phyloP scores from a whole-genome alignment of 2,113 vertebrate genomes.

The Piaya cayana region DNA sequence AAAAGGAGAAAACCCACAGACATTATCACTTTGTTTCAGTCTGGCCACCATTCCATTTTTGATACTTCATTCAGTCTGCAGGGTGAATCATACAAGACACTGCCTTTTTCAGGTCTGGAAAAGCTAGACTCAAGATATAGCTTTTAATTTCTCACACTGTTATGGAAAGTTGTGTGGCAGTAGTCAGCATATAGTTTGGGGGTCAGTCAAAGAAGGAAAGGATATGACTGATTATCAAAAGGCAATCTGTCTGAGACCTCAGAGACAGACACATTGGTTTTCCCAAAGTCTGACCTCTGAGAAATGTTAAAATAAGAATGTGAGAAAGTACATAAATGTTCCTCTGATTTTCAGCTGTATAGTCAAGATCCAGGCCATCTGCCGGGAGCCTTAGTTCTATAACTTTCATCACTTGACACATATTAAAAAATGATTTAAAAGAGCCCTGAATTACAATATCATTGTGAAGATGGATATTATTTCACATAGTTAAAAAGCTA shows the following conservation, averaged over 20 bases:
- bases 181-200: background rate
- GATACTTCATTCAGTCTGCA: background rate
- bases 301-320: conserved; percentile 3
- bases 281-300: conserved; percentile 4
- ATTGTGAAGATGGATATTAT: background rate
- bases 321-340: background rate
- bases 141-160: background rate
- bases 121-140: background rate
- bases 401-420: background rate
- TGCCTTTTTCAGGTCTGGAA: background rate
- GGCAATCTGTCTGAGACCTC: background rate
- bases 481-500: background rate
- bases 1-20: background rate
- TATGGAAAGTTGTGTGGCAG: background rate
- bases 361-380: background rate
- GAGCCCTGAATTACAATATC: background rate
- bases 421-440: background rate
- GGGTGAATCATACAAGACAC: background rate
- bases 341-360: background rate
- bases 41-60: background rate
- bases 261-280: background rate
- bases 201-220: background rate
- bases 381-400: background rate
- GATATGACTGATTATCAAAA: conserved; percentile 22
- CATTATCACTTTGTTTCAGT: background rate